A percentile compares a stretch with the other conserved stretches of the same genome.
phyloP scores from a whole-genome alignment of 1,140 invertebrate genomes.

The Drosophila saltans region DNA sequence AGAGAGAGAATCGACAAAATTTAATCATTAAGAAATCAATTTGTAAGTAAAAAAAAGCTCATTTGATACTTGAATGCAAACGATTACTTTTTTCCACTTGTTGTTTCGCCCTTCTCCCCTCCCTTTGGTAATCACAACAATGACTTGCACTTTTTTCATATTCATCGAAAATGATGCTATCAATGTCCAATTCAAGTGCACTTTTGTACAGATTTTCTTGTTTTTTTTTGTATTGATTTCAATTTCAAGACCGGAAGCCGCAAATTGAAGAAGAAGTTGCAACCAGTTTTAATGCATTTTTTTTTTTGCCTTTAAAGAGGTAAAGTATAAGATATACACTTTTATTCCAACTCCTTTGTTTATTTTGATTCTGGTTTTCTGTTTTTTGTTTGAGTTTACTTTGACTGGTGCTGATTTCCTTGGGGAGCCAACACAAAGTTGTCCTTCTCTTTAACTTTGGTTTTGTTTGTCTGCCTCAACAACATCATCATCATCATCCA shows the following conservation, averaged over 20 bases:
- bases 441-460: slow-evolving; percentile 42
- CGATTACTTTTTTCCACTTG: background rate
- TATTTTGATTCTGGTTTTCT: slow-evolving; percentile 71
- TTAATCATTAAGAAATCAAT: slow-evolving; percentile 3
- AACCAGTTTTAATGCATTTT: slow-evolving; percentile 41
- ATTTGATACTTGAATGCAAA: slow-evolving; percentile 1
- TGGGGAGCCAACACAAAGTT: slow-evolving; percentile 47
- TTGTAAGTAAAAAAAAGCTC: background rate
- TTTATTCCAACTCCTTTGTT: slow-evolving; percentile 58
- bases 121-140: slow-evolving; percentile 3
- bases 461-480: slow-evolving; percentile 34
- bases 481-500: slow-evolving; percentile 60
- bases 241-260: slow-evolving; percentile 72
- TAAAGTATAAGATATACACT: slow-evolving; percentile 32
- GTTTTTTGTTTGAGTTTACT: slow-evolving; percentile 46
- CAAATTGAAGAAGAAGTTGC: slow-evolving; percentile 54
- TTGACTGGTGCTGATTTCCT: slow-evolving; percentile 67
- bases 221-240: slow-evolving; percentile 64
- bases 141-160: slow-evolving; percentile 25
- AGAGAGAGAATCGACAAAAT: background rate
- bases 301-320: slow-evolving; percentile 19
- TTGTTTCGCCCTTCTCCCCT: background rate
- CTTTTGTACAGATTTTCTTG: slow-evolving; percentile 33
- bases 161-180: slow-evolving; percentile 37
- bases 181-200: slow-evolving; percentile 63